Base-by-base conservation (phyloP, 2,113 vertebrate genomes). In the Jacana jacana region DNA sequence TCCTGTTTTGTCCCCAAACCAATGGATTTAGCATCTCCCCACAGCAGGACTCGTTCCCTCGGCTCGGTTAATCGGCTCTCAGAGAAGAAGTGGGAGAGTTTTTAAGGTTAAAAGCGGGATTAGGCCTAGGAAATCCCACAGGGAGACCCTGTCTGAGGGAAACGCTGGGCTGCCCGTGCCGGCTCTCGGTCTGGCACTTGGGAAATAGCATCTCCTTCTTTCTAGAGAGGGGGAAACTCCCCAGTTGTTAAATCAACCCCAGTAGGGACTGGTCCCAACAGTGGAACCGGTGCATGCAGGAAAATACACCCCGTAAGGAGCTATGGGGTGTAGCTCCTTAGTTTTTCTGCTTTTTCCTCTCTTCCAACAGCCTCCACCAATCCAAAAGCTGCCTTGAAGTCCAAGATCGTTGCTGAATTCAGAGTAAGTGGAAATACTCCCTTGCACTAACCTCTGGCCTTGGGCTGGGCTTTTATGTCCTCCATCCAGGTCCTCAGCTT, bases 351-450 rank as follows among this genome's bases (percentile, higher is more conserved):
- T 9, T 69, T 11, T 31, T 65, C 94, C 94, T 93, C 93, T 91
- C 4, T 98, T 83, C 90, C 95, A 65, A 91, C 98, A 99, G 98
- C 97, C 17, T 97, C 98, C 71, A 90, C 97, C 2, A 99, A 98
- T 91, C 98, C 98, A 0, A 99, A 99, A 98, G 98, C 99, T 71
- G 99, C 98, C 76, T 97, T 99, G 75, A 99, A 99, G 96, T 99
- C 99, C 61, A 99, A 99, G 98, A 99, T 99, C 40, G 99, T 99
- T 27, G 99, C 99, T 1, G 99, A 99, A 96, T 99, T 99, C 97
- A 97, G 99, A 90, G 99, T 99, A 98, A 99, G 52, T 11, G 75
- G 76, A 27, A 46, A 12, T 33, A 15, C 5, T n/a, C 23, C 5
- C 1, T 17, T n/a, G 57, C 14, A 0, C 35, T 64, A 6, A 40